A percentile compares a stretch with the other conserved stretches of the same genome.
phyloP scores from a whole-genome alignment of 2,888 invertebrate genomes.

The Eretmocerus hayati region DNA sequence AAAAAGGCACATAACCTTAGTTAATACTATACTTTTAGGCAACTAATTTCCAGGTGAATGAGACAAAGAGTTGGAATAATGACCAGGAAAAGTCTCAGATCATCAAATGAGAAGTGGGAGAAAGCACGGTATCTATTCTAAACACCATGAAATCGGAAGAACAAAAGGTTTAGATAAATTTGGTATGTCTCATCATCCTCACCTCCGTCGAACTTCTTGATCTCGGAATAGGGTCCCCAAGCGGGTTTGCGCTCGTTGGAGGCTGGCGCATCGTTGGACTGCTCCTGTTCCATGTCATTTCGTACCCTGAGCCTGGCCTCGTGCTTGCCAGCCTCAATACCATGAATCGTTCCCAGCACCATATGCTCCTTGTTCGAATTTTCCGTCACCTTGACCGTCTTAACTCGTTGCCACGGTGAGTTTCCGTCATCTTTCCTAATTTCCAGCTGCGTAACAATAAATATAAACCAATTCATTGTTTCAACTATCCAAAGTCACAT shows the following conservation, averaged over 20 bases:
- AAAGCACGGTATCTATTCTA: no score
- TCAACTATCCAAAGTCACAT: not conserved
- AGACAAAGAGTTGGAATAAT: no score
- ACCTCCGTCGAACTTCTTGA: constrained; percentile 27
- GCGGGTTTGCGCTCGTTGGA: not conserved
- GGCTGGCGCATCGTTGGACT: no score
- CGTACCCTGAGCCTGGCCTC: constrained; percentile 26
- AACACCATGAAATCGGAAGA: no score
- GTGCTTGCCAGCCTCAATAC: constrained; percentile 25
- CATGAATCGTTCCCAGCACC: constrained; percentile 21
- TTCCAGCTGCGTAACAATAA: constrained; percentile 1
- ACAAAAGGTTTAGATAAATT: no score
- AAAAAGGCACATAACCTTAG: no score
- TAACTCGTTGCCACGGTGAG: constrained; percentile 18
- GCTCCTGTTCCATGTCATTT: constrained; percentile 27
- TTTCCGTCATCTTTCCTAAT: constrained; percentile 20
- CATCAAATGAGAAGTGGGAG: no score
- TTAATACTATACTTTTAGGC: no score
- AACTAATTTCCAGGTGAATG: no score
- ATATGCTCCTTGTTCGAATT: constrained; percentile 24
- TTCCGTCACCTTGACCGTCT: constrained; percentile 21
- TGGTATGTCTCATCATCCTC: no score
- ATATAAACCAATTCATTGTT: not conserved
- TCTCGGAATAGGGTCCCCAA: constrained; percentile 27
- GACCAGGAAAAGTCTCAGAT: no score